Conservation (phyloP, 2,797 vertebrate species). For the Choloepus didactylus region DNA sequence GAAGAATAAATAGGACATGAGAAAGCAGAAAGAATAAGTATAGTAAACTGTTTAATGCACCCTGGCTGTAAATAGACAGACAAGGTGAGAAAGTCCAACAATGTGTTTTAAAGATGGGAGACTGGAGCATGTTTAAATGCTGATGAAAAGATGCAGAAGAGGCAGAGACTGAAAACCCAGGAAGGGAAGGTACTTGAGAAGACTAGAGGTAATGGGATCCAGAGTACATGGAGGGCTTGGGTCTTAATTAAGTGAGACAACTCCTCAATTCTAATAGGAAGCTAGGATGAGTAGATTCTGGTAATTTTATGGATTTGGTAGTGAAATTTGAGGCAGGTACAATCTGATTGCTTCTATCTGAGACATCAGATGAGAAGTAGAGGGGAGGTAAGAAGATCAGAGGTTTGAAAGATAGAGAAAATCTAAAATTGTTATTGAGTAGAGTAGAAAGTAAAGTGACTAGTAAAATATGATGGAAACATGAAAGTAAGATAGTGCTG, state of each 20-base stretch:
- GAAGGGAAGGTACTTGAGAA: not conserved
- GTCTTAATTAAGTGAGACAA: not conserved
- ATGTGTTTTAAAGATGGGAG: not conserved
- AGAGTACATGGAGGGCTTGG: not conserved
- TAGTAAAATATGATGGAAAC: not conserved
- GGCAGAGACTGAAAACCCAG: not conserved
- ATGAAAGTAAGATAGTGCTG: not conserved
- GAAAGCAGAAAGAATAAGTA: not conserved
- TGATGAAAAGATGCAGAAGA: constrained; percentile 35
- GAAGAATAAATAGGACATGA: constrained; percentile 8
- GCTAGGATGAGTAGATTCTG: not conserved
- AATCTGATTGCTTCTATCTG: not conserved
- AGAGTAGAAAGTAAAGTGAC: not conserved
- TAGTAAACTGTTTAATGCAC: not conserved
- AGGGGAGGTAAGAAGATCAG: not conserved
- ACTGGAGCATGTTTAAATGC: not conserved
- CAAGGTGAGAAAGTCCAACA: not conserved
- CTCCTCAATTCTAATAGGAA: not conserved
- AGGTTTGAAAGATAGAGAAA: not conserved
- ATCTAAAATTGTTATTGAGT: not conserved
- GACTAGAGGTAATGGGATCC: not conserved
- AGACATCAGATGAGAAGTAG: not conserved
- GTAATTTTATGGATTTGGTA: not conserved
- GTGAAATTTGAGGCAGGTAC: not conserved
- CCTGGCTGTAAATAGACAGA: not conserved